Base-by-base conservation (phyloP, 2,888 invertebrate species). In the Coremacera marginata region DNA sequence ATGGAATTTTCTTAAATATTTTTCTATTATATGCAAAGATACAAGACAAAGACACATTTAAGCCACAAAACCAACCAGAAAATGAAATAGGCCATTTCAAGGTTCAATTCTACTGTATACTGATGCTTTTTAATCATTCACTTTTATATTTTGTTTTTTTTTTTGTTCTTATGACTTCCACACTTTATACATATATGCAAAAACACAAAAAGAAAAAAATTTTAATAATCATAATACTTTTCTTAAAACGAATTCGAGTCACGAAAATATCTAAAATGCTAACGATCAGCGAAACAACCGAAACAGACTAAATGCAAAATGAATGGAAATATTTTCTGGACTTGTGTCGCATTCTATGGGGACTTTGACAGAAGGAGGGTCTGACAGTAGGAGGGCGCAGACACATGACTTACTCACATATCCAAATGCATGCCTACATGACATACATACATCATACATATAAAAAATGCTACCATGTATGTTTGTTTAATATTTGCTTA, bases 311-410 rank as follows among this genome's bases (percentile, higher is more conserved):
- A 68, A 74, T 67, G 67, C 74, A 74, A 67, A 74, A 52, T 74
- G 74, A 74, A 74, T 74, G 74, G 55, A 74, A 74, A 52, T 52
- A 52, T 67, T 74, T 74, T 74, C 74, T 74, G 74, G 74, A 67
- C 74, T 74, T 74, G 74, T 74, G 65, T 74, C 73, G 52, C 65
- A 73, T 73, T 31, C 74, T 67, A 34, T 52, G 55, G 22, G 19
- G 34, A 9, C 51, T 16, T 25, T 7, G 60, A 9, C 31, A 51
- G 71, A 55, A 8, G 55, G 22, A 51, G 51, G n/a, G 27, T 22
- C 19, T 55, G 11, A 34, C 49, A 73, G 34, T 19, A 34, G 22
- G 44, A 37, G 60, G 71, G 37, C 3, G 44, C 31, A 60, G 37
- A n/a, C 72, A 60, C 25, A 72, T 62, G 62, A 72, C 37, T 55